Evolutionary conservation across 2,113 vertebrate genomes (phyloP).

Genomic region (Tenrec ecaudatus): DNA sequence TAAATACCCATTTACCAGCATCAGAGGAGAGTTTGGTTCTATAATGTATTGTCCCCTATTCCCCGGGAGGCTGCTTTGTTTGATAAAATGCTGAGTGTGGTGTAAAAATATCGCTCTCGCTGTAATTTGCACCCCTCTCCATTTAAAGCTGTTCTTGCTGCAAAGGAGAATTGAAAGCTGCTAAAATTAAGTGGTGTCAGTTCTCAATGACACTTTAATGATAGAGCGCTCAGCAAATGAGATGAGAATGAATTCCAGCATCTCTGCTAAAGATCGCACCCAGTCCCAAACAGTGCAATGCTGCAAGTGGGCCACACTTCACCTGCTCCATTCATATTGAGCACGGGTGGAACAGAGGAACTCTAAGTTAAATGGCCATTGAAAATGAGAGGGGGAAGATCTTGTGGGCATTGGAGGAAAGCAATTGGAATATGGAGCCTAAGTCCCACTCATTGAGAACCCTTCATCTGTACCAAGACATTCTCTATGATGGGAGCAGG

Average conservation of each 20-base stretch:
- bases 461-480: background rate
- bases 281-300: conserved; percentile 77
- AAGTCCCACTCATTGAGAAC: background rate
- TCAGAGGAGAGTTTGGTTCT: conserved; percentile 90
- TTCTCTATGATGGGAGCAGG: accelerated
- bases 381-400: conserved; percentile 72
- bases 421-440: conserved; percentile 60
- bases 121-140: conserved; percentile 89
- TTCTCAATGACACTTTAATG: conserved; percentile 99
- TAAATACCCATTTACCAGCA: conserved; percentile 91
- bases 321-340: conserved; percentile 86
- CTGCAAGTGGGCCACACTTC: conserved; percentile 81
- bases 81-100: conserved; percentile 93
- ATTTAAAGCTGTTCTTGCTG: conserved; percentile 89
- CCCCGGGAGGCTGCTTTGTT: conserved; percentile 91
- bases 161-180: conserved; percentile 94
- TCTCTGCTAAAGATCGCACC: conserved; percentile 94
- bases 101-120: conserved; percentile 92
- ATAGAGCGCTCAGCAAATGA: conserved; percentile 95
- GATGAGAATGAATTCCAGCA: conserved; percentile 94
- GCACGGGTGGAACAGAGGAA: conserved; percentile 80
- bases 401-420: conserved; percentile 53
- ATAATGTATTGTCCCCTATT: conserved; percentile 90
- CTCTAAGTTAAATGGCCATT: conserved; percentile 80
- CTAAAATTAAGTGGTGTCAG: conserved; percentile 99